Evolutionary conservation across 2,797 vertebrate genomes (phyloP).

Genomic region (Momotus momota): DNA sequence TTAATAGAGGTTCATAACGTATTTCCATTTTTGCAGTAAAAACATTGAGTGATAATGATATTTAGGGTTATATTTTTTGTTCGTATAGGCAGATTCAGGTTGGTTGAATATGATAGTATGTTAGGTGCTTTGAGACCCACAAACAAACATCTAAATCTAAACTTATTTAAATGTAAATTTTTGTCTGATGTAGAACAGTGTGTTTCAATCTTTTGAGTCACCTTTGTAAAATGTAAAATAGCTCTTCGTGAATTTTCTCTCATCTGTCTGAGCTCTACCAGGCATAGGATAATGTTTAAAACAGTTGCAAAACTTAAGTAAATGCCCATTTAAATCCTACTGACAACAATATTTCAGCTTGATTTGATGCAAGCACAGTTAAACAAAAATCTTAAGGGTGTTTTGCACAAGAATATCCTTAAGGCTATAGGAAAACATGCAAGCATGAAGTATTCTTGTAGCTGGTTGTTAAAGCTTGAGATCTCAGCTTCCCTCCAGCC

Average conservation of each 20-base stretch:
- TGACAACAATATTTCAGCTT: not conserved
- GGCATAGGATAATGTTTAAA: not conserved
- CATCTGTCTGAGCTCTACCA: not conserved
- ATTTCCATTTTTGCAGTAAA: not conserved
- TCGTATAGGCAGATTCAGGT: not conserved
- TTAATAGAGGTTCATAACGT: not conserved
- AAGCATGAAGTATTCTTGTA: not conserved
- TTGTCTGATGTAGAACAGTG: not conserved
- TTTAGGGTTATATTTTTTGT: not conserved
- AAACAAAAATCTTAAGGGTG: not conserved
- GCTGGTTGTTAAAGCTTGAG: not conserved
- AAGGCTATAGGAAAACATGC: not conserved
- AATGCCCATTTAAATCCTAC: not conserved
- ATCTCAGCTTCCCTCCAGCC: not conserved
- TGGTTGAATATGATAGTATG: not conserved
- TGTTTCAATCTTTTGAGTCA: not conserved
- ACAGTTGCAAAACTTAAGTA: not conserved
- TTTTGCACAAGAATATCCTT: not conserved
- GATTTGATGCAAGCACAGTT: not conserved
- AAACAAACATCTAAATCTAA: not conserved
- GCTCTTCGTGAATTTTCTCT: not conserved
- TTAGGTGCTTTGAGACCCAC: not conserved
- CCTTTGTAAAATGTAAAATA: not conserved
- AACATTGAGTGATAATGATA: not conserved
- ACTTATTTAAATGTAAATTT: not conserved